A percentile compares a stretch with the other conserved stretches of the same genome.
phyloP scores from a whole-genome alignment of 2,797 vertebrate genomes.

The Rhynchonycteris naso region DNA sequence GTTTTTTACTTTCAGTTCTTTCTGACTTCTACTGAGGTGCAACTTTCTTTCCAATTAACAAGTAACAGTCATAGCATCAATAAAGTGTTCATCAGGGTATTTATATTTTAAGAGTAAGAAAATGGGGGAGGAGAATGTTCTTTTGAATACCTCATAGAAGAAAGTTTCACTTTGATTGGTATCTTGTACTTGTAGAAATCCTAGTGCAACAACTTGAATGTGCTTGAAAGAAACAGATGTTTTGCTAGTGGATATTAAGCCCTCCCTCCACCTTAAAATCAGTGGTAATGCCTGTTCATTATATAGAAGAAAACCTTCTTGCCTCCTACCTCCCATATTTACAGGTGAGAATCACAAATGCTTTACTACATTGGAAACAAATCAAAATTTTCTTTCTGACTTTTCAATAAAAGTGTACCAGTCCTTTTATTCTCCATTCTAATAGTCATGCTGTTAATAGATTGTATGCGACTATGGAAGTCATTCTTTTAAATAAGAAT shows the following conservation, averaged over 20 bases:
- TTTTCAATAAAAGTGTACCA: conserved; percentile 78
- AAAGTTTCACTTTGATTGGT: conserved; percentile 54
- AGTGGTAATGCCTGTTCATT: conserved; percentile 43
- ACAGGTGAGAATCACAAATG: conserved; percentile 74
- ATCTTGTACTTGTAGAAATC: conserved; percentile 62
- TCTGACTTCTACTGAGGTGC: conserved; percentile 73
- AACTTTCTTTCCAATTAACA: conserved; percentile 70
- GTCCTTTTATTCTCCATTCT: conserved; percentile 70
- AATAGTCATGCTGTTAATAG: conserved; percentile 74
- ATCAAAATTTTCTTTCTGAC: conserved; percentile 78
- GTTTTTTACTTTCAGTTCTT: conserved; percentile 68
- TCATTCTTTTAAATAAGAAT: conserved; percentile 80
- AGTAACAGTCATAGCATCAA: conserved; percentile 71
- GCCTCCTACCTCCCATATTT: neutral
- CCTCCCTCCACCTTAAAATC: rapidly evolving
- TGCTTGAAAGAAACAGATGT: conserved; percentile 52
- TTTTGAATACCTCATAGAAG: conserved; percentile 54
- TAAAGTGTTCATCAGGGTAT: conserved; percentile 54
- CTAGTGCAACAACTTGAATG: conserved; percentile 58
- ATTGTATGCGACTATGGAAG: conserved; percentile 75
- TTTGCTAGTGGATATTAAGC: conserved; percentile 40
- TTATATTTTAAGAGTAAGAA: conserved; percentile 58
- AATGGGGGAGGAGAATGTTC: neutral
- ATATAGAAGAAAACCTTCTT: conserved; percentile 47
- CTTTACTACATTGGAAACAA: conserved; percentile 73